These are phyloP conservation scores for Cephus runcator DNA, from an alignment of 2,888 invertebrate genomes.

Conservation along the genomic window DNA sequence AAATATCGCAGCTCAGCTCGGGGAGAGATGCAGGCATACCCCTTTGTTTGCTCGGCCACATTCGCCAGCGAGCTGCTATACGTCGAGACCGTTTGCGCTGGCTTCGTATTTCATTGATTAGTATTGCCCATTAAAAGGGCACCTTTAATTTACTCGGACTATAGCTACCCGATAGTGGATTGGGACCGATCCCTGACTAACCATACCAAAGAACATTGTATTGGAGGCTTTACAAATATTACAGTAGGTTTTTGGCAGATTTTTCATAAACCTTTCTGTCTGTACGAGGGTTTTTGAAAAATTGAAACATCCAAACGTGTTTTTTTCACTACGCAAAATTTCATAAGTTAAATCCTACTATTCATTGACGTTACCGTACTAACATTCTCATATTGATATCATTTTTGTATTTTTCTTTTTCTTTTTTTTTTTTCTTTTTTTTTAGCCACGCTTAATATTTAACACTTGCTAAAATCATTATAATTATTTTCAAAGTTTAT, in stretches of 20 bases:
- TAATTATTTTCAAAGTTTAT: neutral
- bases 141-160: slow-evolving; percentile 53
- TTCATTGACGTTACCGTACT: neutral
- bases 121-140: slow-evolving; percentile 63
- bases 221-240: neutral
- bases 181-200: neutral
- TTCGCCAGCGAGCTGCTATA: slow-evolving; percentile 35
- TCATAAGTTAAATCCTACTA: neutral
- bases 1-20: slow-evolving; percentile 50
- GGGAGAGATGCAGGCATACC: slow-evolving; percentile 47
- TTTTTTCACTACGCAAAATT: neutral
- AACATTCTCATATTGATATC: neutral
- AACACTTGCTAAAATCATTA: neutral
- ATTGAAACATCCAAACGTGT: neutral
- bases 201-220: neutral
- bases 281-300: neutral
- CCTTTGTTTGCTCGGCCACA: slow-evolving; percentile 61
- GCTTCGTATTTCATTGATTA: slow-evolving; percentile 65
- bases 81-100: slow-evolving; percentile 42
- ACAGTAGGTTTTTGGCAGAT: neutral
- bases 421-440: neutral
- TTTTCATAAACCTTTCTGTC: neutral
- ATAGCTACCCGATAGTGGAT: neutral
- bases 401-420: neutral
- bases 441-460: neutral